Percentiles rank a stretch among this genome's conserved stretches.
phyloP scores from a whole-genome alignment of 1,140 invertebrate genomes.

The Sesamia nonagrioides region DNA sequence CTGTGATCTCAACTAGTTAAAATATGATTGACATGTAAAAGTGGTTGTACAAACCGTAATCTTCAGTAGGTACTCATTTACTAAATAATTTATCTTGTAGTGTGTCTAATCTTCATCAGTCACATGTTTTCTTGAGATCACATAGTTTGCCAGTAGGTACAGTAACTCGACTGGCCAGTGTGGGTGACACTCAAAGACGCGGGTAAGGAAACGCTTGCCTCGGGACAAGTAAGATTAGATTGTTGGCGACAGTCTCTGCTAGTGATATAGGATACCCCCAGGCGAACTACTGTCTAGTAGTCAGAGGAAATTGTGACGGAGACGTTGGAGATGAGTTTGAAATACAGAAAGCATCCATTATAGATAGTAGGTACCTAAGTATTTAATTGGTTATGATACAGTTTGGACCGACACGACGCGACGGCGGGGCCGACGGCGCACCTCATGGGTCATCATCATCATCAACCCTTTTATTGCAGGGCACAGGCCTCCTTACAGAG shows the following conservation, averaged over 20 bases:
- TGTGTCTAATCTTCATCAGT: background rate
- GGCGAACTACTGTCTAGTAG: background rate
- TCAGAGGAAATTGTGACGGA: conserved; percentile 12
- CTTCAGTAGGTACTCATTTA: no score
- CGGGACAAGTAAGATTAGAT: conserved; percentile 32
- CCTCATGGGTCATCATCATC: no score
- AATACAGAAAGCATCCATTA: background rate
- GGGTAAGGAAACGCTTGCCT: conserved; percentile 3
- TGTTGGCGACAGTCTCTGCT: conserved; percentile 20
- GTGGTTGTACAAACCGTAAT: background rate
- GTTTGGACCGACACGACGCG: no score
- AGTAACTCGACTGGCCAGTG: background rate
- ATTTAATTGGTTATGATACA: no score
- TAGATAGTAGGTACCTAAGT: background rate
- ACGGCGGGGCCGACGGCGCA: no score
- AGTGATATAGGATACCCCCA: background rate
- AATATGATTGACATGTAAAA: no score
- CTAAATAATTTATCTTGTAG: background rate
- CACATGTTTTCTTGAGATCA: conserved; percentile 1
- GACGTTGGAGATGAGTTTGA: background rate
- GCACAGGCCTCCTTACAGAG: no score
- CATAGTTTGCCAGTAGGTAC: background rate
- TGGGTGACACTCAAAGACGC: background rate
- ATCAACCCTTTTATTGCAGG: no score
- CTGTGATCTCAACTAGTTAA: no score